Evolutionary conservation across 2,888 invertebrate genomes (phyloP).

Genomic region (Yponomeuta cagnagella): DNA sequence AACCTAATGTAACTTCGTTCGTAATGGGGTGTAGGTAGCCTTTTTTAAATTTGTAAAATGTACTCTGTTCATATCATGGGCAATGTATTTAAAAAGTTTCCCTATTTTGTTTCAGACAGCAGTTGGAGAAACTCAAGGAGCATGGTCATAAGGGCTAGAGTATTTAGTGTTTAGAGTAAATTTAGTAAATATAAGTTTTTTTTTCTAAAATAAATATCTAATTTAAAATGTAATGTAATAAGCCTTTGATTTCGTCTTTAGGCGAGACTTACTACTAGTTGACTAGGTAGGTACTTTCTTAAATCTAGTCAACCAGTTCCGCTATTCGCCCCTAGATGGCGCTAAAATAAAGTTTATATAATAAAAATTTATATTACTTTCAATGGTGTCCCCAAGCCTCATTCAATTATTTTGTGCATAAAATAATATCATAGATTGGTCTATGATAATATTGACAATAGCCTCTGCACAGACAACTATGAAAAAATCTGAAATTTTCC

Average conservation of each 20-base stretch:
- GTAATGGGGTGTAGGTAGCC: too few relatives aligned
- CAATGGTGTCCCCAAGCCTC: too few relatives aligned
- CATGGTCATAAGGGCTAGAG: constrained; percentile 22
- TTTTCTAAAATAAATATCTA: not conserved
- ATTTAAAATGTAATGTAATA: not conserved
- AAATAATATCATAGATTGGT: too few relatives aligned
- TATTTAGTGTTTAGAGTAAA: not conserved
- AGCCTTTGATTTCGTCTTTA: not conserved
- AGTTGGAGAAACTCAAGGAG: constrained; percentile 79
- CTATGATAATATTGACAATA: too few relatives aligned
- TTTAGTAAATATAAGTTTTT: constrained; percentile 2
- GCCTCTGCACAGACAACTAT: too few relatives aligned
- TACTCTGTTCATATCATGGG: too few relatives aligned
- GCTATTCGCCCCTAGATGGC: constrained; percentile 11
- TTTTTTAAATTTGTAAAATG: too few relatives aligned
- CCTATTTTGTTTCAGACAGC: constrained; percentile 63
- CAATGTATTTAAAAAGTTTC: not conserved
- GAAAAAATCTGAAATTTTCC: too few relatives aligned
- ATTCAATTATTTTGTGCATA: too few relatives aligned
- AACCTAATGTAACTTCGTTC: too few relatives aligned
- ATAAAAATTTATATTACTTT: too few relatives aligned
- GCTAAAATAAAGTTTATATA: not conserved
- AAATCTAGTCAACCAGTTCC: not conserved
- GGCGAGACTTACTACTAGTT: not conserved
- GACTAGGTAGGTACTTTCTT: too few relatives aligned